These are phyloP conservation scores for Dinoponera quadriceps DNA, from an alignment of 1,140 invertebrate species.

Conservation along the genomic window DNA sequence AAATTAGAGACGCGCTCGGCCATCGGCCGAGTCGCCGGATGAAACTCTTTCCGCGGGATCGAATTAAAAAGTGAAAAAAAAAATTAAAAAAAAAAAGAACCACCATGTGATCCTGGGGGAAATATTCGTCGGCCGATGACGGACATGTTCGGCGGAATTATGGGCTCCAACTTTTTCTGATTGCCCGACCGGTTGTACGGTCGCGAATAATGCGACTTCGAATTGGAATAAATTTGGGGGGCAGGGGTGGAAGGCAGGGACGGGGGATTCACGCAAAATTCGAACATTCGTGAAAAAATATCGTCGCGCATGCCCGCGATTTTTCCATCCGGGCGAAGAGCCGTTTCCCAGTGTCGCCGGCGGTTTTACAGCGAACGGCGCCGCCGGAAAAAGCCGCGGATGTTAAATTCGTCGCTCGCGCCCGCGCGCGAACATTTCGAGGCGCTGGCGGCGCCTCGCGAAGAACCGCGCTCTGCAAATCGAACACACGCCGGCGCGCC, in stretches of 20 bases:
- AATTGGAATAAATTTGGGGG: not conserved
- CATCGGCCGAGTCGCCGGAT: slow-evolving; percentile 36
- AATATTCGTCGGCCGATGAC: slow-evolving; percentile 56
- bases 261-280: not conserved
- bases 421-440: not conserved
- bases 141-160: slow-evolving; percentile 38
- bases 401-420: too few species aligned
- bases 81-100: too few species aligned
- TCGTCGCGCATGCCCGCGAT: too few species aligned
- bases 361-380: too few species aligned
- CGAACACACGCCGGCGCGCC: slow-evolving; percentile 60
- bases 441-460: slow-evolving; percentile 9
- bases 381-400: too few species aligned
- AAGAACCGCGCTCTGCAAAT: slow-evolving; percentile 48
- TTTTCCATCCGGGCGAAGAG: too few species aligned
- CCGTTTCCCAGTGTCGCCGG: too few species aligned
- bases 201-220: not conserved
- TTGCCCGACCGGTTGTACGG: not conserved
- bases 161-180: slow-evolving; percentile 28
- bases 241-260: too few species aligned
- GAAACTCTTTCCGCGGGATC: slow-evolving; percentile 63
- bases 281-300: slow-evolving; percentile 3
- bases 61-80: slow-evolving; percentile 63
- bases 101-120: slow-evolving; percentile 61
- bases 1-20: slow-evolving; percentile 61